Base-by-base conservation (phyloP, 2,888 invertebrate species). In the Microctonus aethiopoides region DNA sequence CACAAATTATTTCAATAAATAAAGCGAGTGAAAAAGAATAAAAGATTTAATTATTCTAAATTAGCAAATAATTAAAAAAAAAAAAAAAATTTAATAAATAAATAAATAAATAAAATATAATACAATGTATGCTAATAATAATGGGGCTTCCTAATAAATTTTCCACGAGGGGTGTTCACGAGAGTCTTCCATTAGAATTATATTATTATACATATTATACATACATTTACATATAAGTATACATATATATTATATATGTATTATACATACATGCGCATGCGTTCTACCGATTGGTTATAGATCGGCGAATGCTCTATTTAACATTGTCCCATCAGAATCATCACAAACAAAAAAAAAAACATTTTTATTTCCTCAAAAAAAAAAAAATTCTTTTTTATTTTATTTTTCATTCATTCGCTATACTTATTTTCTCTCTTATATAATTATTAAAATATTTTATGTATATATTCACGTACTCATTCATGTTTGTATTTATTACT, bases 241-340 rank as follows among this genome's bases (percentile, higher is more conserved):
- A 16, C 34, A 64, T 64, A 11, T 32, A 20, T 34, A 64, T 56
- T n/a, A 64, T 16, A 22, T 39, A 54, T 54, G 3, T 9, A 65
- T n/a, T 5, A n/a, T n/a, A n/a, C n/a, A n/a, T n/a, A n/a, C n/a
- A n/a, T 46, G 72, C 76, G 76, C 77, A 77, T 74, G 76, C 74
- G 74, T 67, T 56, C 24, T 54, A 64, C 46, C 67, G 56, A 75
- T 71, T 70, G 72, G 71, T 74, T 71, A 76, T 76, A 76, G 76
- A 77, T 77, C 71, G 74, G 72, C 67, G 67, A n/a, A 60, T 54
- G 54, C 70, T 71, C 70, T 72, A 70, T 72, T 67, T 71, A 72
- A 70, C 70, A 66, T 46, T 65, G 56, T n/a, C n/a, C n/a, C 62
- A 54, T 26, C 46, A 1, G 22, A 57, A 59, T 59, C 24, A 16